Evolutionary conservation across 2,888 invertebrate species (phyloP).

Genomic region (Ennomos erosarius): DNA sequence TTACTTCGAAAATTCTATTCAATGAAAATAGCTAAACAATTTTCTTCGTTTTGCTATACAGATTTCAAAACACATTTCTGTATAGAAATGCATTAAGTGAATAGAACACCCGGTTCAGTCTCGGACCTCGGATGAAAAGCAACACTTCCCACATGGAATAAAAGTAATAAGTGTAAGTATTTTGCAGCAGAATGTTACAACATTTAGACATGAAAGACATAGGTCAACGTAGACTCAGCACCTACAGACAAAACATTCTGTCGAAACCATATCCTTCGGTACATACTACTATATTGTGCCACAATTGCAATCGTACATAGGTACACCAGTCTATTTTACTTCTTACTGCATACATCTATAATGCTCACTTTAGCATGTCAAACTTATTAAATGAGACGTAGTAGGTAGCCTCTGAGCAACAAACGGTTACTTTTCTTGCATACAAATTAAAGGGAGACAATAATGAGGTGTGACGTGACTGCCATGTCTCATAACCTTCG

Average conservation of each 20-base stretch:
- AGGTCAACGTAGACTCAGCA: no score
- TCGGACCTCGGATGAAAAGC: no score
- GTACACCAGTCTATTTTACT: neutral
- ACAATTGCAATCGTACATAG: neutral
- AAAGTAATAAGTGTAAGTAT: no score
- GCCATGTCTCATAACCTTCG: conserved; percentile 38
- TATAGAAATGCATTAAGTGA: no score
- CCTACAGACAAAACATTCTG: conserved; percentile 1
- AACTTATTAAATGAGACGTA: conserved; percentile 4
- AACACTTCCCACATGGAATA: no score
- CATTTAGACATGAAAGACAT: no score
- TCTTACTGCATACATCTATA: neutral
- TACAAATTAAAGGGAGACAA: conserved; percentile 63
- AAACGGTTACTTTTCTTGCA: conserved; percentile 52
- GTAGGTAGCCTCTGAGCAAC: conserved; percentile 40
- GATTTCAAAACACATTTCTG: no score
- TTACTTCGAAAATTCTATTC: no score
- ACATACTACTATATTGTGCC: conserved; percentile 5
- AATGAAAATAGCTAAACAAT: no score
- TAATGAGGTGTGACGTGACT: conserved; percentile 48
- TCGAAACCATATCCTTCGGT: conserved; percentile 17
- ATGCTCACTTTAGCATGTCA: conserved; percentile 14
- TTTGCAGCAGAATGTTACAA: no score
- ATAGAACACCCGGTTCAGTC: no score
- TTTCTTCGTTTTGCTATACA: no score